Conservation (phyloP, 2,797 vertebrate genomes). For the Echiichthys vipera region DNA sequence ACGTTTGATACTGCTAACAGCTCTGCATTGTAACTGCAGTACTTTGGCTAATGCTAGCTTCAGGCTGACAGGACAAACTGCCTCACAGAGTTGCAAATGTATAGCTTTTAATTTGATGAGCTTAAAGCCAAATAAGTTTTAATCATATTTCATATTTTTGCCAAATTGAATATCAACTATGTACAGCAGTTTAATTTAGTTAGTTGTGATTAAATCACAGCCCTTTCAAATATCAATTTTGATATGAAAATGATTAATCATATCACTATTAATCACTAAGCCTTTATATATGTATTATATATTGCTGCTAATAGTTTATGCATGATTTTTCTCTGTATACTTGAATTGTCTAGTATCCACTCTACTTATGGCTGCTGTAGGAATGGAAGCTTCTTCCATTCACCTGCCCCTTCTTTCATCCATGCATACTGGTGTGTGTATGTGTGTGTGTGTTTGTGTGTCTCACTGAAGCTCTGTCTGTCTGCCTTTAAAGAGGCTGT, state of each 20-base stretch:
- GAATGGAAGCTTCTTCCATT: constrained; percentile 10
- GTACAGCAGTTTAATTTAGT: background rate
- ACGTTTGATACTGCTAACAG: background rate
- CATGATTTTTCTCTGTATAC: background rate
- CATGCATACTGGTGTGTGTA: constrained; percentile 1
- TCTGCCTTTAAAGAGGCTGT: constrained; percentile 78
- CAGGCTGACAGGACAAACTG: background rate
- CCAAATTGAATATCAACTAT: background rate
- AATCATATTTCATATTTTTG: no score
- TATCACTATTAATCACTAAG: background rate
- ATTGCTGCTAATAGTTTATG: background rate
- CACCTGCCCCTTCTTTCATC: constrained; percentile 30
- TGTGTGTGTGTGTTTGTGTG: constrained; percentile 34
- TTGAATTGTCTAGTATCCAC: background rate
- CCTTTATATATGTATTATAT: background rate
- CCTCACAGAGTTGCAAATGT: constrained; percentile 2
- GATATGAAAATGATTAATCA: background rate
- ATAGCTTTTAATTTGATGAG: background rate
- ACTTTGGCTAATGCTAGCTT: background rate
- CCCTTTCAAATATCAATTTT: constrained; percentile 2
- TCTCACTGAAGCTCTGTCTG: constrained; percentile 50
- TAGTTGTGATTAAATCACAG: constrained; percentile 1
- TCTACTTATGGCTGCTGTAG: background rate
- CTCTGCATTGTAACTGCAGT: background rate
- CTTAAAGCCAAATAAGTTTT: no score